A percentile compares a stretch with the other conserved stretches of the same genome.
Conservation (phyloP, 2,797 vertebrate species). For the Cuculus canorus region DNA sequence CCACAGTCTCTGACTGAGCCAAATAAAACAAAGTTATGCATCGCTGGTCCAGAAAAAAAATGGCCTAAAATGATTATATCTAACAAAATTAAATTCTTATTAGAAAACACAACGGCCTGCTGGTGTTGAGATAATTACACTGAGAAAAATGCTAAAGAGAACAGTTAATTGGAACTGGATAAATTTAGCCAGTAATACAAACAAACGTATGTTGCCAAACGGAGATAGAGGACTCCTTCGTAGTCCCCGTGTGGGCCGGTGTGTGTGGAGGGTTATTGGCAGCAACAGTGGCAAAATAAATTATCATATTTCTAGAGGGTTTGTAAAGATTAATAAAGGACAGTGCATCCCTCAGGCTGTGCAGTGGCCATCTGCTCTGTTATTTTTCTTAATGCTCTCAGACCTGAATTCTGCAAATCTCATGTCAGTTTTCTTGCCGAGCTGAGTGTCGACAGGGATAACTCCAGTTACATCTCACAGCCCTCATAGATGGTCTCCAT, state of each 20-base stretch:
- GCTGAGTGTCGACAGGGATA: not conserved
- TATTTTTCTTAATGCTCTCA: not conserved
- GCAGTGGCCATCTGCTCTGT: not conserved
- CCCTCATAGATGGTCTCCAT: not conserved
- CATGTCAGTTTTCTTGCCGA: not conserved
- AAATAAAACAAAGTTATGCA: constrained; percentile 41
- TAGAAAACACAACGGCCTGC: constrained; percentile 50
- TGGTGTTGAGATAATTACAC: constrained; percentile 59
- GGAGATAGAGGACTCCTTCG: not conserved
- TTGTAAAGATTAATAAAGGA: constrained; percentile 12
- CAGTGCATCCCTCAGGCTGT: not conserved
- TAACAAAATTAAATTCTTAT: constrained; percentile 66
- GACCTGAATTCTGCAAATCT: not conserved
- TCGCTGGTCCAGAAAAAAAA: not conserved
- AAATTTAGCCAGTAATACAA: constrained; percentile 62
- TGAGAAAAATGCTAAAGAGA: constrained; percentile 55
- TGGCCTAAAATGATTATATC: constrained; percentile 39
- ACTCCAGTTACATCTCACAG: fast-evolving
- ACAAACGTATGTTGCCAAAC: constrained; percentile 39
- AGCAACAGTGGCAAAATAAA: constrained; percentile 6
- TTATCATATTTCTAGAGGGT: not conserved
- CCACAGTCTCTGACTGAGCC: not conserved
- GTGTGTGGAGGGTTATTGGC: not conserved
- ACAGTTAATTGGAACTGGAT: constrained; percentile 51
- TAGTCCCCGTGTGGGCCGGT: not conserved